Evolutionary conservation across 37 sponge, comb jelly and placozoan genomes (phyloP).

Genomic region (Cladorhizidae sp.): DNA sequence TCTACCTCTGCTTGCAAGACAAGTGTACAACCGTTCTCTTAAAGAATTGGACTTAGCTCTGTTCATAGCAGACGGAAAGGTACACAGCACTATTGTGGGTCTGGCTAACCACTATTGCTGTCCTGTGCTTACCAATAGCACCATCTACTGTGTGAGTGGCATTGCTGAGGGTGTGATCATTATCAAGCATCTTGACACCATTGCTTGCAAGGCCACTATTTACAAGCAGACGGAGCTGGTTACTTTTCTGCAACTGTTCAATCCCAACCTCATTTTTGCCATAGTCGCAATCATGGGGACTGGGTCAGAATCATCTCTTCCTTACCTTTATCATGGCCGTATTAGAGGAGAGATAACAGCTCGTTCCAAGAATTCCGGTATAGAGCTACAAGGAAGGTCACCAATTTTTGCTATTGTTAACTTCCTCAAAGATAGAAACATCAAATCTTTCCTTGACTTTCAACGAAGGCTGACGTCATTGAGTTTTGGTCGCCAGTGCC

Average conservation of each 20-base stretch:
- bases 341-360: background rate
- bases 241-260: background rate
- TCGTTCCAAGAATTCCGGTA: background rate
- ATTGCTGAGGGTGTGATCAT: background rate
- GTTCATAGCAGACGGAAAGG: constrained; percentile 6
- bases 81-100: background rate
- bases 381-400: background rate
- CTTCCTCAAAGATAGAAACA: background rate
- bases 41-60: background rate
- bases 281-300: background rate
- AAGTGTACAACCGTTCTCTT: background rate
- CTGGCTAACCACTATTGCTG: constrained; percentile 11
- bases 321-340: background rate
- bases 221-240: background rate
- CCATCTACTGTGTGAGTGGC: constrained; percentile 13
- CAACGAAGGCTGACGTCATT: background rate
- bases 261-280: background rate
- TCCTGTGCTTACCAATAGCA: constrained; percentile 7
- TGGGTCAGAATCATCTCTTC: background rate
- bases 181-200: background rate
- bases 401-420: background rate
- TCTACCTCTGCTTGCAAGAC: background rate
- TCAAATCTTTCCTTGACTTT: background rate
- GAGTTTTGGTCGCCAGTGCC: background rate
- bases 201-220: background rate